Evolutionary conservation across 2,888 invertebrate genomes (phyloP).

Genomic region (Panorpa germanica): DNA sequence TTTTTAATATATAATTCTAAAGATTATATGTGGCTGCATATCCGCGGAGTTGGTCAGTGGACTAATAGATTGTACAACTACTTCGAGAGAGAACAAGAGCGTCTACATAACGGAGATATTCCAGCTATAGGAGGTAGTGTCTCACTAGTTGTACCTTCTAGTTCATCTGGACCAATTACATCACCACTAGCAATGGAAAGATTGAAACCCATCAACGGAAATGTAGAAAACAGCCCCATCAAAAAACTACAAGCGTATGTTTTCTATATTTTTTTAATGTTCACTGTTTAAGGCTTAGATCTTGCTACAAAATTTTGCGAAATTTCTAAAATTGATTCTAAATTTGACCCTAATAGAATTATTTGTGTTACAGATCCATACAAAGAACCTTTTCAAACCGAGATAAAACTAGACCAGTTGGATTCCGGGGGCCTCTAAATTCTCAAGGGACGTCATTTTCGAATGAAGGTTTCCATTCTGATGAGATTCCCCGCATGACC

Average conservation of each 20-base stretch:
- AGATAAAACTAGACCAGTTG: slow-evolving; percentile 18
- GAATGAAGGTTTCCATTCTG: slow-evolving; percentile 19
- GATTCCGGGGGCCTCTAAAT: slow-evolving; percentile 13
- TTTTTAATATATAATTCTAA: slow-evolving; percentile 9
- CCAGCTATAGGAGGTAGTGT: slow-evolving; percentile 22
- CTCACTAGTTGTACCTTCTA: too few relatives aligned
- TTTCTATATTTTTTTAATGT: too few relatives aligned
- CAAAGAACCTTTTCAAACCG: slow-evolving; percentile 31
- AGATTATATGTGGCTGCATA: slow-evolving; percentile 87
- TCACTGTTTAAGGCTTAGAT: too few relatives aligned
- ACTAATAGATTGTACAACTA: slow-evolving; percentile 72
- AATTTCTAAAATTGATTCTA: too few relatives aligned
- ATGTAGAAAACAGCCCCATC: slow-evolving; percentile 16
- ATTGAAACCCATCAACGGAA: slow-evolving; percentile 9
- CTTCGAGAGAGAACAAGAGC: slow-evolving; percentile 65
- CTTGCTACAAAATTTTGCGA: too few relatives aligned
- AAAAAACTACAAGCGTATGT: slow-evolving; percentile 21
- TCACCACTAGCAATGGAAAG: slow-evolving; percentile 10
- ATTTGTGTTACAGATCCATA: slow-evolving; percentile 21
- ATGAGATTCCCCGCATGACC: slow-evolving; percentile 16
- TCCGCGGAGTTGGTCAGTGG: slow-evolving; percentile 88
- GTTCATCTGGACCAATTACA: slow-evolving; percentile 11
- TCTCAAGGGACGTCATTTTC: slow-evolving; percentile 21
- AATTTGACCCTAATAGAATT: too few relatives aligned
- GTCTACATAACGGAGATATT: slow-evolving; percentile 46